Percentiles rank a stretch among this genome's conserved stretches.
phyloP scores from a whole-genome alignment of 2,888 invertebrate genomes.

The Harpagoxenus sublaevis region DNA sequence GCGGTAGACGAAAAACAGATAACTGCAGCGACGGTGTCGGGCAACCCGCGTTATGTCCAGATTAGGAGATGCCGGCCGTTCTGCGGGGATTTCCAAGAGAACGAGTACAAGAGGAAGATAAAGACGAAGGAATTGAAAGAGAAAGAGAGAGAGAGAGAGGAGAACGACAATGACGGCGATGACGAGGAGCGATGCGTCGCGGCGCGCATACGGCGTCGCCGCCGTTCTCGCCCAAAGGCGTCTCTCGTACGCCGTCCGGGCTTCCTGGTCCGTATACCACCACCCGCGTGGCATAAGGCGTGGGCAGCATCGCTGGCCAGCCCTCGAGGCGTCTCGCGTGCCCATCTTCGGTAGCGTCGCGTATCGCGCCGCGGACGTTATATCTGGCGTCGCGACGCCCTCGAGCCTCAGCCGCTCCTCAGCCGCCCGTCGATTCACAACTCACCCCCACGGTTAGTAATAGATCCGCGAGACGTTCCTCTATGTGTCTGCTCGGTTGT shows the following conservation, averaged over 20 bases:
- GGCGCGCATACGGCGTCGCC: conserved; percentile 33
- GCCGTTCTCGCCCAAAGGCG: conserved; percentile 63
- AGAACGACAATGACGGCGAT: conserved; percentile 12
- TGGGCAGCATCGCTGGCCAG: conserved; percentile 84
- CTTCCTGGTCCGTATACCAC: conserved; percentile 66
- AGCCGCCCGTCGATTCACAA: conserved; percentile 83
- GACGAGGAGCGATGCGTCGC: conserved; percentile 34
- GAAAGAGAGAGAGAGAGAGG: neutral
- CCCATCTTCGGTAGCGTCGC: conserved; percentile 85
- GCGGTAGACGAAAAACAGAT: neutral
- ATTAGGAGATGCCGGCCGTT: conserved; percentile 45
- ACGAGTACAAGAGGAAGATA: conserved; percentile 21
- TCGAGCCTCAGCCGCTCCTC: conserved; percentile 83
- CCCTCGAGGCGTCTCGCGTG: conserved; percentile 84
- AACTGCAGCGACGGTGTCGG: conserved; percentile 7
- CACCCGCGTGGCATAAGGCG: conserved; percentile 72
- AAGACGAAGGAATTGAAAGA: neutral
- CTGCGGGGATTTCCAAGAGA: conserved; percentile 51
- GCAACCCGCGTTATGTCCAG: conserved; percentile 48
- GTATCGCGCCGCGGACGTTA: conserved; percentile 81
- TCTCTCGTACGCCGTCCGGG: conserved; percentile 41
- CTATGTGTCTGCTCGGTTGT: neutral
- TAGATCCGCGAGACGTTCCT: neutral
- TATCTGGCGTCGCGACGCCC: conserved; percentile 83
- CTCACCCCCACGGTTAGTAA: conserved; percentile 83